These are phyloP conservation scores for Danio jaintianensis DNA, from an alignment of 2,797 vertebrate genomes.

Conservation along the genomic window DNA sequence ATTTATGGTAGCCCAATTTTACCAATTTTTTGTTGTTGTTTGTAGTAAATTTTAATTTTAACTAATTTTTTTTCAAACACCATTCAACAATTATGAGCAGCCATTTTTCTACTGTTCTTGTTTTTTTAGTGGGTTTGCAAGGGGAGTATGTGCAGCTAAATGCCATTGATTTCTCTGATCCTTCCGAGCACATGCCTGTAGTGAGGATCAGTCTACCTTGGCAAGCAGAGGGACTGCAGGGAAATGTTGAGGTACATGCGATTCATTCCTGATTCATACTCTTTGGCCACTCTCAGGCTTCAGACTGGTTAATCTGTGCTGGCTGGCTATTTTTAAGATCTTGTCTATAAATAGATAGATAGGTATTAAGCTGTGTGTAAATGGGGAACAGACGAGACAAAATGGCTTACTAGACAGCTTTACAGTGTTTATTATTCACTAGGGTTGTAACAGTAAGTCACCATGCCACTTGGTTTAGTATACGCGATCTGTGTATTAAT, in stretches of 20 bases:
- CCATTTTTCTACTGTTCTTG: slow-evolving; percentile 17
- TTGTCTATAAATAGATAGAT: not conserved
- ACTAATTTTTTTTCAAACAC: not conserved
- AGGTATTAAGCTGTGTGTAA: not conserved
- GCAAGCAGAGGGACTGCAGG: slow-evolving; percentile 80
- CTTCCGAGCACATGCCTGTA: slow-evolving; percentile 78
- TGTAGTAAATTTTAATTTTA: no score
- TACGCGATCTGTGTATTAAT: no score
- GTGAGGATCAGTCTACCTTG: slow-evolving; percentile 83
- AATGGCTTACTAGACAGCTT: not conserved
- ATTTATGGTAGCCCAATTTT: not conserved
- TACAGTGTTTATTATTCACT: no score
- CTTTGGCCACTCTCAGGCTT: not conserved
- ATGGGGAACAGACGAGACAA: not conserved
- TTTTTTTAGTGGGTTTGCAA: slow-evolving; percentile 76
- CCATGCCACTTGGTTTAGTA: no score
- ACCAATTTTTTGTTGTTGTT: not conserved
- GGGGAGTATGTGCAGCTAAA: slow-evolving; percentile 79
- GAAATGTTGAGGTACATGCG: slow-evolving; percentile 79
- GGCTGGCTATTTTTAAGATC: not conserved
- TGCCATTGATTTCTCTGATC: slow-evolving; percentile 76
- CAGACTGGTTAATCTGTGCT: not conserved
- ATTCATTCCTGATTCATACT: not conserved
- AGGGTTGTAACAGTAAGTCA: no score
- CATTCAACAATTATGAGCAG: not conserved